These are phyloP conservation scores for Lepidurus couesii DNA, from an alignment of 1,140 invertebrate genomes.

Conservation along the genomic window DNA sequence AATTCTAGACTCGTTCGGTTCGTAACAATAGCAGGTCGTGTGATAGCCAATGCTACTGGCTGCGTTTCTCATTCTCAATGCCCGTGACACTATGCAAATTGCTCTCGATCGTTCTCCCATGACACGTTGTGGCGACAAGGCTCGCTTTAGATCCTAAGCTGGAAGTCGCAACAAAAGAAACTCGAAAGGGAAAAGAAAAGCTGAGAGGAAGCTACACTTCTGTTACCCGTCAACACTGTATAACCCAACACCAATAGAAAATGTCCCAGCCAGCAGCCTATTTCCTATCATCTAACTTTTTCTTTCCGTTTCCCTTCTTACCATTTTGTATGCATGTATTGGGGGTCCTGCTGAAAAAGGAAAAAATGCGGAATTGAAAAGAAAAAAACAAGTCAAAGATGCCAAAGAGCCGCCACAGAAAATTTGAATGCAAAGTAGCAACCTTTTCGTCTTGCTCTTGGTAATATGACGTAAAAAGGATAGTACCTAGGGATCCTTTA, in stretches of 20 bases:
- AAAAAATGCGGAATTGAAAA: not conserved
- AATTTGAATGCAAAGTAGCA: constrained; percentile 16
- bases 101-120: constrained; percentile 2
- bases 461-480: not conserved
- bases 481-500: not conserved
- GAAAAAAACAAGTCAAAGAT: not conserved
- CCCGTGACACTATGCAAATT: constrained; percentile 21
- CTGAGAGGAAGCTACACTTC: not conserved
- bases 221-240: constrained; percentile 11
- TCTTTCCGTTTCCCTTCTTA: not conserved
- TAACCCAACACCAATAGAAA: not conserved
- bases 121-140: constrained; percentile 1
- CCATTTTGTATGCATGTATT: not conserved
- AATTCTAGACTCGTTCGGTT: constrained; percentile 5
- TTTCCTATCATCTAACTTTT: not conserved
- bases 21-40: not conserved
- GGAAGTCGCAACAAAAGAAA: not conserved
- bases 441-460: not conserved
- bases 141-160: not conserved
- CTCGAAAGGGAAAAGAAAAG: not conserved
- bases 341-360: not conserved
- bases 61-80: not conserved
- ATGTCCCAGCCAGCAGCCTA: not conserved
- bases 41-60: not conserved
- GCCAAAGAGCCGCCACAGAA: not conserved